Base-by-base conservation (phyloP, 2,888 invertebrate species). In the Agriopis leucophaearia region DNA sequence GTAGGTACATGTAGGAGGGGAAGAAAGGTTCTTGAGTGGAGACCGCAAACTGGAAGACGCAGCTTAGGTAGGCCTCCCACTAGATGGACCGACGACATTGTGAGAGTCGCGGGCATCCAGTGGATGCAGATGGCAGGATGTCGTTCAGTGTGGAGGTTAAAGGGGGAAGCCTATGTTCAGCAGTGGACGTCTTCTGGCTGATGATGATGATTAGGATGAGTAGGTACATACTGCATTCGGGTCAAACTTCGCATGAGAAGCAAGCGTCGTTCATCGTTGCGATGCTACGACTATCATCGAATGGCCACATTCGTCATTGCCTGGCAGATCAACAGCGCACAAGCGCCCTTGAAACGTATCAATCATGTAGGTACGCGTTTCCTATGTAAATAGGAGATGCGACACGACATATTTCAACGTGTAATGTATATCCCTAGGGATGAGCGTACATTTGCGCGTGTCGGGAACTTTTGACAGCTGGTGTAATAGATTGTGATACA, bases 351-450 rank as follows among this genome's bases (percentile, higher is more conserved):
- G 81, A 81, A 79, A 81, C 83, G 81, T 89, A 91, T 92, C 91
- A 91, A 92, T 91, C 91, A 92, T 89, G 87, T 86, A 85, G 84
- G 59, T 51, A 85, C 88, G 84, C 85, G 80, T 77, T 79, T 78
- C 80, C 80, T 86, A 88, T 87, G 88, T 87, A 88, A 89, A 89
- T 89, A 87, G 76, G 79, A 70, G 77, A 83, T 79, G 82, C 82
- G 80, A 81, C 76, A 74, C 82, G 80, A 81, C 76, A 74, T 80
- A 77, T 80, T 77, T 78, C 73, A 71, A 55, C 66, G 73, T 69
- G 75, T 74, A 73, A 74, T 73, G 74, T 70, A 67, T 66, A 72
- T 68, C 76, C 71, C 64, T 50, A 47, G 74, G 69, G 73, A 64
- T 70, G 69, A 70, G 68, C 64, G 63, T 54, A 63, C 16, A 63